Evolutionary conservation across 37 sponge, comb jelly and placozoan species (phyloP).

Genomic region (Spongilla lacustris): DNA sequence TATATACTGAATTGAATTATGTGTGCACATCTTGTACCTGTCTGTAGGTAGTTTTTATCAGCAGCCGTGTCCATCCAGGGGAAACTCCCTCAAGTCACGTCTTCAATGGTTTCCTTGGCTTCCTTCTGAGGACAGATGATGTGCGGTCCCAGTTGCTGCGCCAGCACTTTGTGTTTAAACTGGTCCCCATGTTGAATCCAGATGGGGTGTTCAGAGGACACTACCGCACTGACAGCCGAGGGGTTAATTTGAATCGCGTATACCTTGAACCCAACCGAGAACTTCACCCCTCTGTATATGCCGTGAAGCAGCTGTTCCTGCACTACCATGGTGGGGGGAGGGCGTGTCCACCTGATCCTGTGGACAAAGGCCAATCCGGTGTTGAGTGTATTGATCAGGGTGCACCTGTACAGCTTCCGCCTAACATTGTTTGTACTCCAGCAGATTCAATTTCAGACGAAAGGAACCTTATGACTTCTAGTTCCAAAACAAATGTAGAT

Average conservation of each 20-base stretch:
- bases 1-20: not conserved
- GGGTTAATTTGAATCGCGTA: slow-evolving; percentile 90
- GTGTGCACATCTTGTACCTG: not conserved
- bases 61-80: slow-evolving; percentile 95
- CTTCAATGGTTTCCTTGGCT: slow-evolving; percentile 96
- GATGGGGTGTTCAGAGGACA: slow-evolving; percentile 88
- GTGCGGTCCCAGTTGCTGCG: slow-evolving; percentile 66
- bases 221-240: slow-evolving; percentile 84
- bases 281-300: slow-evolving; percentile 92
- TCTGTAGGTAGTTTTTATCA: slow-evolving; percentile 84
- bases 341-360: not conserved
- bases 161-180: slow-evolving; percentile 89
- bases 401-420: too few relatives aligned
- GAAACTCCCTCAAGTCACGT: slow-evolving; percentile 96
- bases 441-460: not conserved
- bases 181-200: slow-evolving; percentile 96
- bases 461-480: not conserved
- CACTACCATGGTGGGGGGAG: slow-evolving; percentile 65
- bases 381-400: too few relatives aligned
- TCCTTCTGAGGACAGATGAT: slow-evolving; percentile 86
- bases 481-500: not conserved
- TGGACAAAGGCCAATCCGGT: too few relatives aligned
- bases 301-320: slow-evolving; percentile 70
- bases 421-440: not conserved
- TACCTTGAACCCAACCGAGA: slow-evolving; percentile 82